These are phyloP conservation scores for Neostethus bicornis DNA, from an alignment of 2,797 vertebrate species.

Conservation along the genomic window DNA sequence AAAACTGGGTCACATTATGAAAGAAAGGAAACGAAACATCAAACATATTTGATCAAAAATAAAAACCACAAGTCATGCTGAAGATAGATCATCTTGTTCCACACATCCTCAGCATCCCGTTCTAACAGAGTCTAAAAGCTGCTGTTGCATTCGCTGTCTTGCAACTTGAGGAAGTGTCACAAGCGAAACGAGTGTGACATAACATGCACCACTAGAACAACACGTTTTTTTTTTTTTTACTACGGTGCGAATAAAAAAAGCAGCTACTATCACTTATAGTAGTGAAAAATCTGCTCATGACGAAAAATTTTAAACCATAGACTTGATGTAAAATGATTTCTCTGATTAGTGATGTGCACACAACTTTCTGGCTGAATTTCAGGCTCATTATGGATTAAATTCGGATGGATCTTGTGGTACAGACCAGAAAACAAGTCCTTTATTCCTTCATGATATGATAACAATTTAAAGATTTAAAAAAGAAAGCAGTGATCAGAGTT, in stretches of 20 bases:
- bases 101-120: background rate
- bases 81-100: background rate
- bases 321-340: background rate
- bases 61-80: conserved; percentile 1
- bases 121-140: background rate
- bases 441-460: background rate
- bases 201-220: conserved; percentile 15
- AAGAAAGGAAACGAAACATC: background rate
- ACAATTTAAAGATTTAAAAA: background rate
- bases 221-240: too few relatives aligned
- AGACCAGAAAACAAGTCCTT: background rate
- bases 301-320: too few relatives aligned
- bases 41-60: conserved; percentile 3
- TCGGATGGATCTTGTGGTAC: background rate
- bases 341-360: background rate
- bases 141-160: conserved; percentile 10
- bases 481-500: too few relatives aligned
- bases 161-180: conserved; percentile 35
- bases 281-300: background rate
- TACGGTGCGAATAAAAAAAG: conserved; percentile 8
- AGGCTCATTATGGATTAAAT: background rate
- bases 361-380: too few relatives aligned
- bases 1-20: background rate
- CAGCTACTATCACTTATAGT: conserved; percentile 1
- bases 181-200: conserved; percentile 17